Conservation (phyloP, 1,140 invertebrate genomes). For the Sinella curviseta region DNA sequence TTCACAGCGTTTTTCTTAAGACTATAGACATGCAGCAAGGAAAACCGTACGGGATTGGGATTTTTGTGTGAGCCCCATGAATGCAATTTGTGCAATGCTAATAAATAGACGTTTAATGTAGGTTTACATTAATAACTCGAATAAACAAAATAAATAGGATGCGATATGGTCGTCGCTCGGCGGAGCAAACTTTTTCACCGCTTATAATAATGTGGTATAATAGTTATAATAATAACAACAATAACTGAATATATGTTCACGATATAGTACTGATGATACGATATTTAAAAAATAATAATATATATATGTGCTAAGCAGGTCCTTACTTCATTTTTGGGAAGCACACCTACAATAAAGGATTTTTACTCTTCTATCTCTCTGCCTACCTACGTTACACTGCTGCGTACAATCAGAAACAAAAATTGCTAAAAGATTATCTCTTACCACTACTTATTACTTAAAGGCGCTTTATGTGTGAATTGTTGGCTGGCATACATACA, state of each 20-base stretch:
- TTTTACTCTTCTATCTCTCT: not conserved
- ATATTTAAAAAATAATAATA: no score
- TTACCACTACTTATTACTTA: not conserved
- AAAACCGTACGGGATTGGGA: no score
- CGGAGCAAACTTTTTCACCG: no score
- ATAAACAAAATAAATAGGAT: not conserved
- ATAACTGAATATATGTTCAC: no score
- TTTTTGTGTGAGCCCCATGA: no score
- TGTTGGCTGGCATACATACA: constrained; percentile 17
- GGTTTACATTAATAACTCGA: not conserved
- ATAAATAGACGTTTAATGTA: constrained; percentile 14
- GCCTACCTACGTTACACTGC: not conserved
- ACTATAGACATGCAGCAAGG: not conserved
- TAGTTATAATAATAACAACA: no score
- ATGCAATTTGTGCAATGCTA: not conserved
- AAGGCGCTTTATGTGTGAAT: constrained; percentile 9
- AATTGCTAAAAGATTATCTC: not conserved
- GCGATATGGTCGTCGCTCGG: no score
- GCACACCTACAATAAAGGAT: constrained; percentile 18
- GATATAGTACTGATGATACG: no score
- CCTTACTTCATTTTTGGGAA: constrained; percentile 22
- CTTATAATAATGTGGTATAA: no score
- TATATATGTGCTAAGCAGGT: not conserved
- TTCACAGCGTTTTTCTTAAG: not conserved
- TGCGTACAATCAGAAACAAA: not conserved